phyloP scores from a whole-genome alignment of 2,113 vertebrate genomes.

The Hylia prasina region DNA sequence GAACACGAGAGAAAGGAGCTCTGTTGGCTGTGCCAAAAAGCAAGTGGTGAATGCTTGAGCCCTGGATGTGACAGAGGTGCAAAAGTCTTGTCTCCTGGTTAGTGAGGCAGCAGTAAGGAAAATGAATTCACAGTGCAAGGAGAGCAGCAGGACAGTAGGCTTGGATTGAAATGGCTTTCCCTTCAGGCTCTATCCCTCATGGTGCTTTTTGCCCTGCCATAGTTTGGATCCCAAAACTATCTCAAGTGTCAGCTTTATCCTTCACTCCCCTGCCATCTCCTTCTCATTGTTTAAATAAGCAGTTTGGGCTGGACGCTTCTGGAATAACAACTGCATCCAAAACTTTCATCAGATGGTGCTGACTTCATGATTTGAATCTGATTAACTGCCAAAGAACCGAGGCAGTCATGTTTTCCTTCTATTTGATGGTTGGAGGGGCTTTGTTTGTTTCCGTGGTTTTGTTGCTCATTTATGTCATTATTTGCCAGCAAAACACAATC shows the following conservation, averaged over 20 bases:
- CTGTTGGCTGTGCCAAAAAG: background rate
- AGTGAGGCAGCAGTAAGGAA: background rate
- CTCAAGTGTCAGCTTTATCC: background rate
- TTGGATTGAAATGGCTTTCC: background rate
- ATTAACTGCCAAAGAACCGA: background rate
- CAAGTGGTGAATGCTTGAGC: fast-evolving
- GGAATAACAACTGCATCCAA: background rate
- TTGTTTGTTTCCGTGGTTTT: background rate
- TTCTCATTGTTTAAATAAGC: background rate
- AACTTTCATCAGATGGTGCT: background rate
- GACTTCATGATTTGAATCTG: background rate
- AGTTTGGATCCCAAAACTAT: background rate
- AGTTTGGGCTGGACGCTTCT: background rate
- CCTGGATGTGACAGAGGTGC: background rate
- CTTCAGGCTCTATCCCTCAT: background rate
- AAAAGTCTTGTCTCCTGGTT: background rate
- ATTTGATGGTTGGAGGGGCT: background rate
- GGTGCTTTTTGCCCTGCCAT: background rate
- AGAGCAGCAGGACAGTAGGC: background rate
- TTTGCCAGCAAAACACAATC: constrained; percentile 20
- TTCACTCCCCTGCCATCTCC: fast-evolving
- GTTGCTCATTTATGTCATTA: background rate
- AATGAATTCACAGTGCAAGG: background rate
- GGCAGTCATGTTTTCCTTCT: background rate
- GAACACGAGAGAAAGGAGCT: background rate